A percentile compares a stretch with the other conserved stretches of the same genome.
Conservation (phyloP, 2,113 vertebrate species). For the Osmerus mordax region DNA sequence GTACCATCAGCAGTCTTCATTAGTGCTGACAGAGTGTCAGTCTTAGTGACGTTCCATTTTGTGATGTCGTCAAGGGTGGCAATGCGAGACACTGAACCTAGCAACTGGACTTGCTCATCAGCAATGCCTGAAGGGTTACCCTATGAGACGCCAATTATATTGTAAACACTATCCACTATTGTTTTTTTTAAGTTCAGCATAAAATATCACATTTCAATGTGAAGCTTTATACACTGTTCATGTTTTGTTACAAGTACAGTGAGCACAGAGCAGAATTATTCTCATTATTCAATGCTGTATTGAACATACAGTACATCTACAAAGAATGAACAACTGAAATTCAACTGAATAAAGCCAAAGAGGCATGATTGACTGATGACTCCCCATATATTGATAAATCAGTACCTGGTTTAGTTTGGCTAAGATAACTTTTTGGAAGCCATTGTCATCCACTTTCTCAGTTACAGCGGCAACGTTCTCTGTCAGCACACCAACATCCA, state of each 20-base stretch:
- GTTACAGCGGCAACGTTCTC: conserved; percentile 53
- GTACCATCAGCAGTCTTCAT: conserved; percentile 47
- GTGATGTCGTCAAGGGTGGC: conserved; percentile 57
- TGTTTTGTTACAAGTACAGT: neutral
- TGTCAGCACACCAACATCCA: conserved; percentile 42
- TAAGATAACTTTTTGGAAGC: conserved; percentile 50
- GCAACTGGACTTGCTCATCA: conserved; percentile 42
- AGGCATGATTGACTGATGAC: neutral
- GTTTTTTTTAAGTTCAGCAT: too few species aligned
- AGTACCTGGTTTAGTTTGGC: conserved; percentile 61
- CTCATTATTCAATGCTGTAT: too few species aligned
- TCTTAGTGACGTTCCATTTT: conserved; percentile 55
- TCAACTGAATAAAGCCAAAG: neutral
- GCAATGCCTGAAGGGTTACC: conserved; percentile 46
- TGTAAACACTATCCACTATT: neutral
- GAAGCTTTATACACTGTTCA: too few species aligned
- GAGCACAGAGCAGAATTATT: too few species aligned
- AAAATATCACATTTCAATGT: too few species aligned
- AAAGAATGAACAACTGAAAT: too few species aligned
- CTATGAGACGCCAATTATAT: conserved; percentile 31
- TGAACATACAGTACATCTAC: neutral
- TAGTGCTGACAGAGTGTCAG: conserved; percentile 56
- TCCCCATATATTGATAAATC: neutral
- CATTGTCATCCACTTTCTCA: conserved; percentile 47
- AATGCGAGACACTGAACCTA: conserved; percentile 51